Evolutionary conservation across 2,797 vertebrate species (phyloP).

Genomic region (Chrysocyon brachyurus): DNA sequence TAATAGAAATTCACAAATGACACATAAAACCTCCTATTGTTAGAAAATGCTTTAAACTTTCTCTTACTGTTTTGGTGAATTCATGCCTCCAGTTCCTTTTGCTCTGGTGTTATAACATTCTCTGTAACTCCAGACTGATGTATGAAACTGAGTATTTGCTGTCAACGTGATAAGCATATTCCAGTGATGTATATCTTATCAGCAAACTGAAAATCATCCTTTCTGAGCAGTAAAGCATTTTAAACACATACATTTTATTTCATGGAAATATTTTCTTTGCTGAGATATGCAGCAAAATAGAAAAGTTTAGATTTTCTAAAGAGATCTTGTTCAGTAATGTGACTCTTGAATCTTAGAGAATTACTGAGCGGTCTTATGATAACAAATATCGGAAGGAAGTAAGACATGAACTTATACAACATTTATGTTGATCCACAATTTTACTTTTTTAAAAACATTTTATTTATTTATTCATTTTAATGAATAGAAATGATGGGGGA

Average conservation of each 20-base stretch:
- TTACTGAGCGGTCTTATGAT: background rate
- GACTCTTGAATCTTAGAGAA: background rate
- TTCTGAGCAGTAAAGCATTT: slow-evolving; percentile 45
- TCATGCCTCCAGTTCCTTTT: background rate
- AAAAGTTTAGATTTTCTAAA: slow-evolving; percentile 49
- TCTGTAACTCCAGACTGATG: background rate
- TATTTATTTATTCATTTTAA: background rate
- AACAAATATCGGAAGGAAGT: background rate
- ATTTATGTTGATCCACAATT: background rate
- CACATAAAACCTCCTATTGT: slow-evolving; percentile 18
- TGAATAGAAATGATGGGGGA: background rate
- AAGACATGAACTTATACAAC: background rate
- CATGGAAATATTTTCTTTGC: slow-evolving; percentile 45
- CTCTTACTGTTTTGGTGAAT: background rate
- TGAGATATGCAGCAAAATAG: slow-evolving; percentile 26
- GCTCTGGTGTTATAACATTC: background rate
- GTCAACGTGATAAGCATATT: slow-evolving; percentile 6
- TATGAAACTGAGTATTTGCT: slow-evolving; percentile 25
- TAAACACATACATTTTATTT: slow-evolving; percentile 27
- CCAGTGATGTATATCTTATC: slow-evolving; percentile 41
- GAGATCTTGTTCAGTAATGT: background rate
- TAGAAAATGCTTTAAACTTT: slow-evolving; percentile 37
- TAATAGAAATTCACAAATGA: slow-evolving; percentile 19
- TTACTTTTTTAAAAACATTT: background rate
- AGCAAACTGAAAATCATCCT: slow-evolving; percentile 43